phyloP scores from a whole-genome alignment of 37 sponge, comb jelly and placozoan species.

The Chondrosia reniformis region DNA sequence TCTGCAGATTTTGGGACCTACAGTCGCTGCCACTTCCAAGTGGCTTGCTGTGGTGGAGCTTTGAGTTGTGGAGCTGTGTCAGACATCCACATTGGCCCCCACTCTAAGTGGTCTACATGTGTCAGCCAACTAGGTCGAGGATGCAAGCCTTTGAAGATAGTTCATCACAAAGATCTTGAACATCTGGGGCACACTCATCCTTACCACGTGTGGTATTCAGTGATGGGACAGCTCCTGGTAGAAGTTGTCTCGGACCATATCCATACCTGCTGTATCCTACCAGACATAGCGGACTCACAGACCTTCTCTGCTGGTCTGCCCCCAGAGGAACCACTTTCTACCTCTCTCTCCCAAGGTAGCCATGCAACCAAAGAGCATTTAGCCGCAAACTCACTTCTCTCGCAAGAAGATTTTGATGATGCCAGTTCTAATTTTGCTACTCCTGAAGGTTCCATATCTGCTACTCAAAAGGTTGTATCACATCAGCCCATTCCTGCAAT shows the following conservation, averaged over 20 bases:
- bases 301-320: background rate
- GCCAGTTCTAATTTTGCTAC: background rate
- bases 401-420: conserved; percentile 11
- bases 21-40: conserved; percentile 6
- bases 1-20: conserved; percentile 4
- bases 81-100: background rate
- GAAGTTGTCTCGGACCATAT: background rate
- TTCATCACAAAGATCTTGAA: conserved; percentile 2
- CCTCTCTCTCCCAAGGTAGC: background rate
- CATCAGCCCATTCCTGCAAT: background rate
- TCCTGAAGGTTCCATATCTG: background rate
- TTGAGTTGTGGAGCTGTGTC: background rate
- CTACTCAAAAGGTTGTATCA: background rate
- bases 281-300: background rate
- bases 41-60: background rate
- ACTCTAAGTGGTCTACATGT: background rate
- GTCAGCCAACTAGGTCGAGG: background rate
- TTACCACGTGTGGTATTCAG: background rate
- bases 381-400: background rate
- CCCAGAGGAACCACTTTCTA: background rate
- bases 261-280: background rate
- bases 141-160: background rate
- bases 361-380: background rate
- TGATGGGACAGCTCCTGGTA: background rate
- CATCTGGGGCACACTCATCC: background rate